Percentiles rank a stretch among this genome's conserved stretches.
These are phyloP conservation scores for Aptenodytes forsteri DNA, from an alignment of 2,113 vertebrate species.

Conservation along the genomic window DNA sequence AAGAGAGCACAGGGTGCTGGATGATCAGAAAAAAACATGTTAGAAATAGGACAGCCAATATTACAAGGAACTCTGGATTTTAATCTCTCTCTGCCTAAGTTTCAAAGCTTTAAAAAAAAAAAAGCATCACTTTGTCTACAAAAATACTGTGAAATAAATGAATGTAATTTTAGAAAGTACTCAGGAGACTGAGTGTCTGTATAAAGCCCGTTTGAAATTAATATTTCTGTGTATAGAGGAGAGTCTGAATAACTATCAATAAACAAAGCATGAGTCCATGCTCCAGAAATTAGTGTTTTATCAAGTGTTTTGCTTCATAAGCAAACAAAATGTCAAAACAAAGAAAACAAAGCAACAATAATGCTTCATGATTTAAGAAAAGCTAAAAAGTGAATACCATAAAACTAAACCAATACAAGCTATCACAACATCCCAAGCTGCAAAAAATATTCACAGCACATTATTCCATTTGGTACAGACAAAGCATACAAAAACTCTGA, in stretches of 20 bases:
- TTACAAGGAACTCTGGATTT: neutral
- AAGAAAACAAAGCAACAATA: constrained; percentile 17
- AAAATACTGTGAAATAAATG: neutral
- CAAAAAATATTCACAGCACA: neutral
- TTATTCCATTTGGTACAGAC: neutral
- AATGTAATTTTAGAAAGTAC: neutral
- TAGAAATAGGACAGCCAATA: neutral
- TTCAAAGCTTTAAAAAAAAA: neutral
- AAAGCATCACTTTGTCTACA: neutral
- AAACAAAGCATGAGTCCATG: neutral
- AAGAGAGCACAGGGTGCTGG: neutral
- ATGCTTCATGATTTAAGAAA: neutral
- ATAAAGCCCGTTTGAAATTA: constrained; percentile 2
- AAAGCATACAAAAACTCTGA: neutral
- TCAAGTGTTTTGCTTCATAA: constrained; percentile 28
- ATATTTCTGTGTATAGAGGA: neutral
- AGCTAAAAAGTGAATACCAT: neutral
- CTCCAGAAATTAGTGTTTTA: constrained; percentile 32
- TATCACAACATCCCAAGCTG: neutral
- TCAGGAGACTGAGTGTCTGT: neutral
- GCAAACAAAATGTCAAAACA: constrained; percentile 40
- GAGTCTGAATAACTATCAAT: neutral
- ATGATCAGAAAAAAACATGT: neutral
- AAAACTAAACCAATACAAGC: neutral
- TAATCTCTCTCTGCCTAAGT: neutral